These are phyloP conservation scores for Bombylius discolor DNA, from an alignment of 2,888 invertebrate genomes.

Conservation along the genomic window DNA sequence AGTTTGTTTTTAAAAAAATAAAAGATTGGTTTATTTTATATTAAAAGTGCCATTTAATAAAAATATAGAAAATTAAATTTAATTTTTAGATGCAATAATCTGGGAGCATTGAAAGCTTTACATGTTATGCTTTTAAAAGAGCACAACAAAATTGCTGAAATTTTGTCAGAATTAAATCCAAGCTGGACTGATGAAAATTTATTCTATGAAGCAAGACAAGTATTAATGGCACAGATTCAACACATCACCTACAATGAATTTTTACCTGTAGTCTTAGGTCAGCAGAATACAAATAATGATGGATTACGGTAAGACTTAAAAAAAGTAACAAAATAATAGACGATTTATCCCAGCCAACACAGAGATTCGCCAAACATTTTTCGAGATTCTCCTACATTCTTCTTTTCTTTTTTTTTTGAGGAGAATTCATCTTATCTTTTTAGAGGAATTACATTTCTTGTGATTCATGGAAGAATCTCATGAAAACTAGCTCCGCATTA, in stretches of 20 bases:
- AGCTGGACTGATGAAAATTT: slow-evolving; percentile 69
- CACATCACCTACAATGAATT: slow-evolving; percentile 77
- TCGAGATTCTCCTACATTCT: no score
- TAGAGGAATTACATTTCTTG: no score
- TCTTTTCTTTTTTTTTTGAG: no score
- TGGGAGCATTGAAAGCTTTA: slow-evolving; percentile 54
- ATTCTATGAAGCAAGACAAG: slow-evolving; percentile 61
- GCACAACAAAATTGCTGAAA: slow-evolving; percentile 66
- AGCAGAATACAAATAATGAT: slow-evolving; percentile 31
- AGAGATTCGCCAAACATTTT: no score
- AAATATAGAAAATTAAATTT: neutral
- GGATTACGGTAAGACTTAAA: slow-evolving; percentile 42
- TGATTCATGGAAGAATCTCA: no score
- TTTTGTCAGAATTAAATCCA: slow-evolving; percentile 53
- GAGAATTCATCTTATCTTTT: no score
- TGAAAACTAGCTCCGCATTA: no score
- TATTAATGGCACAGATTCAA: slow-evolving; percentile 65
- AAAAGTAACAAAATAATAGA: no score
- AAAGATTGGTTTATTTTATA: no score
- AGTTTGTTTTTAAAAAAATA: no score
- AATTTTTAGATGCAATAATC: slow-evolving; percentile 42
- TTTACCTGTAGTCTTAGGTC: slow-evolving; percentile 60
- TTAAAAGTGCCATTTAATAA: no score
- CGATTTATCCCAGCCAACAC: no score
- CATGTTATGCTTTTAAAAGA: slow-evolving; percentile 61